Evolutionary conservation across 2,888 invertebrate species (phyloP).

Genomic region (Spilosoma lubricipeda): DNA sequence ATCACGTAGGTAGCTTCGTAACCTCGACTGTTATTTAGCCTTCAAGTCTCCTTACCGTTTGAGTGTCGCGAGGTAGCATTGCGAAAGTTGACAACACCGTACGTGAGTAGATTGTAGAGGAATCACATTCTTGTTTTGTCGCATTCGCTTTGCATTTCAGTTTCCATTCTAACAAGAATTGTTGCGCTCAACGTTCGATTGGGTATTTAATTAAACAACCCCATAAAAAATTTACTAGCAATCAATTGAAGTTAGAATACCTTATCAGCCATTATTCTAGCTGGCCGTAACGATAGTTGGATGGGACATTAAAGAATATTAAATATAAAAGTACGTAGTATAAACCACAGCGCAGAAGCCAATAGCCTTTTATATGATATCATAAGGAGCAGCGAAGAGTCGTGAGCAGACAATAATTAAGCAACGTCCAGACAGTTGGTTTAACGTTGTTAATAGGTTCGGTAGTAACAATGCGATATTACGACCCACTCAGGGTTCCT

Average conservation of each 20-base stretch:
- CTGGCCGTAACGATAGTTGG: conserved; percentile 53
- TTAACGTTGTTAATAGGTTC: conserved; percentile 69
- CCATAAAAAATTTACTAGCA: conserved; percentile 54
- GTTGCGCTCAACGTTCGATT: conserved; percentile 43
- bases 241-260: conserved; percentile 44
- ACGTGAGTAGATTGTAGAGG: conserved; percentile 79
- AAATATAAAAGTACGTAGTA: conserved; percentile 41
- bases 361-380: conserved; percentile 55
- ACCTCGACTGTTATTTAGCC: conserved; percentile 74
- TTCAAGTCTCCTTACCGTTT: conserved; percentile 78
- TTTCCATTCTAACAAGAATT: conserved; percentile 67
- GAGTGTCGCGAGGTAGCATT: conserved; percentile 80
- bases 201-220: conserved; percentile 53
- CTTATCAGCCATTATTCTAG: conserved; percentile 53
- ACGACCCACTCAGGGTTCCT: conserved; percentile 73
- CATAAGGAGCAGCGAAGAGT: conserved; percentile 65
- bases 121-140: conserved; percentile 70
- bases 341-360: conserved; percentile 49
- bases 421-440: conserved; percentile 65
- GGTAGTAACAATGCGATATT: conserved; percentile 76
- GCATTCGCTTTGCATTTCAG: conserved; percentile 69
- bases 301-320: conserved; percentile 59
- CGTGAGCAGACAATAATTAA: conserved; percentile 63
- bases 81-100: conserved; percentile 83
- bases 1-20: conserved; percentile 66